These are phyloP conservation scores for Atta cephalotes DNA, from an alignment of 1,140 invertebrate genomes.

Conservation along the genomic window DNA sequence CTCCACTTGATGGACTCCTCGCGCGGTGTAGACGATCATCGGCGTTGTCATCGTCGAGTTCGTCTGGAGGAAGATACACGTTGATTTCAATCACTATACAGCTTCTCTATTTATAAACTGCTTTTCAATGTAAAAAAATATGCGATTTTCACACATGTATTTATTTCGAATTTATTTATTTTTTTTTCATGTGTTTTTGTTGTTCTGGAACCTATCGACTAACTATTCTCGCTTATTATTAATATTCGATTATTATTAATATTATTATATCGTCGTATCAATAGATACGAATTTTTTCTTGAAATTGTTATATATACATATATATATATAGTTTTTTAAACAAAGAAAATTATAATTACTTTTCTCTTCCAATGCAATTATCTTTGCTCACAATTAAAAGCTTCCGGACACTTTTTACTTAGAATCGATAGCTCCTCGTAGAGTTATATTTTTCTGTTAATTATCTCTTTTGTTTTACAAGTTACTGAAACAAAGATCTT, in stretches of 20 bases:
- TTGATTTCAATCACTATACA: neutral
- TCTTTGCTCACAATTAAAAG: neutral
- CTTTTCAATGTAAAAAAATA: too few relatives aligned
- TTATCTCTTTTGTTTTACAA: constrained; percentile 5
- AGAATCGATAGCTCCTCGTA: neutral
- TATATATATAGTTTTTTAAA: neutral
- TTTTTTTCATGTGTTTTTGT: neutral
- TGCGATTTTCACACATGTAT: neutral
- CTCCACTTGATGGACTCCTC: constrained; percentile 86
- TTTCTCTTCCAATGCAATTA: neutral
- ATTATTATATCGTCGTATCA: neutral
- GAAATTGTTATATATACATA: neutral
- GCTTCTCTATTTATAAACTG: neutral
- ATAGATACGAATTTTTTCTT: neutral
- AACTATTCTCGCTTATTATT: neutral
- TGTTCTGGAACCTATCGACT: neutral
- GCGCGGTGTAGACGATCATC: constrained; percentile 81
- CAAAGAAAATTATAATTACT: constrained; percentile 7
- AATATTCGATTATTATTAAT: neutral
- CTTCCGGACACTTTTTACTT: neutral
- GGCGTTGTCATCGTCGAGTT: constrained; percentile 82
- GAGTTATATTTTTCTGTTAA: constrained; percentile 12
- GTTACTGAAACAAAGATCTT: constrained; percentile 13
- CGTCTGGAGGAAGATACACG: constrained; percentile 78
- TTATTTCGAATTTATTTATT: neutral